Evolutionary conservation across 2,113 vertebrate genomes (phyloP).

Genomic region (Cyanocitta stelleri): DNA sequence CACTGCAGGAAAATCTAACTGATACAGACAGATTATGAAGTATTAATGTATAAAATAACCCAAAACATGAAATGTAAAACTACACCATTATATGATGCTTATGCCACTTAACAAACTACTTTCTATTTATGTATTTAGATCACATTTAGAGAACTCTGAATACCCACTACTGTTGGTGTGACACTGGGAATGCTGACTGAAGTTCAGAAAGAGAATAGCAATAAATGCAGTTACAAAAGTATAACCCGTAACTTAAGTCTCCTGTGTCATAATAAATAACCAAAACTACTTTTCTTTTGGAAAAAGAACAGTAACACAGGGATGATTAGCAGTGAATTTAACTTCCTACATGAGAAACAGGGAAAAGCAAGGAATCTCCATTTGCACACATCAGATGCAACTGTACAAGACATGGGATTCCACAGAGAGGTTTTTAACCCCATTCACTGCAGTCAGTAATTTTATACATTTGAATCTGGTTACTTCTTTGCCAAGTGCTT

Average conservation of each 20-base stretch:
- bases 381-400: background rate
- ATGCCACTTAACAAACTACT: background rate
- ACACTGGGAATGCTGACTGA: background rate
- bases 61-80: background rate
- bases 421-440: background rate
- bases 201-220: background rate
- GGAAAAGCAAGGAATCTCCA: background rate
- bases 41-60: background rate
- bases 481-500: background rate
- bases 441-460: background rate
- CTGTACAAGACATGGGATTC: background rate
- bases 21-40: background rate
- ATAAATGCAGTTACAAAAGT: background rate
- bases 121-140: background rate
- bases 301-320: background rate
- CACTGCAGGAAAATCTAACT: background rate
- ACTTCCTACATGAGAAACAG: background rate
- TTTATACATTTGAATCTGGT: background rate
- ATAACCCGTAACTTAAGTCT: background rate
- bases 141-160: background rate
- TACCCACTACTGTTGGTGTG: background rate
- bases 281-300: background rate
- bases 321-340: background rate
- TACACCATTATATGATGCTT: background rate
- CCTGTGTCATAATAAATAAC: background rate